These are phyloP conservation scores for Muschampia plurimacula DNA, from an alignment of 2,888 invertebrate genomes.

Conservation along the genomic window DNA sequence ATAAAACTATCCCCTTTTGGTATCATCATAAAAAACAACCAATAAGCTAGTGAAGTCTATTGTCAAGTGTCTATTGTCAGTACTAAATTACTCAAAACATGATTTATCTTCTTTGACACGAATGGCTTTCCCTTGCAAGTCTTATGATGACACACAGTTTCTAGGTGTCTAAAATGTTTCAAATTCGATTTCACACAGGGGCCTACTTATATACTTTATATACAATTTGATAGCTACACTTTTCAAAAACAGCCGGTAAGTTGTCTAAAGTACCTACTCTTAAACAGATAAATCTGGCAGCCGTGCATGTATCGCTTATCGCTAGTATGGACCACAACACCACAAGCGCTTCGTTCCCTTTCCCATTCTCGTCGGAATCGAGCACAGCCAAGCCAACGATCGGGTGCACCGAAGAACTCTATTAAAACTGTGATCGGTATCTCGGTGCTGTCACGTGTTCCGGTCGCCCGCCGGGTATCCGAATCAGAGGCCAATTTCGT, in stretches of 20 bases:
- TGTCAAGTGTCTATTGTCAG: not conserved
- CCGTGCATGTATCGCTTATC: slow-evolving; percentile 31
- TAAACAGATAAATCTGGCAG: not conserved
- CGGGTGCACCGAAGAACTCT: slow-evolving; percentile 76
- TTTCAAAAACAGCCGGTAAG: too few species aligned
- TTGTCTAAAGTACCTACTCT: not conserved
- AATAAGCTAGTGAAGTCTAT: not conserved
- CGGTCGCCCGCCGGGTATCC: slow-evolving; percentile 66
- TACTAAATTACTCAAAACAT: too few species aligned
- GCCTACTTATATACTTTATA: too few species aligned
- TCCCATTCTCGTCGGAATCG: slow-evolving; percentile 7
- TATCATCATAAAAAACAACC: too few species aligned
- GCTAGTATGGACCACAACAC: slow-evolving; percentile 17
- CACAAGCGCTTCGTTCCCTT: slow-evolving; percentile 16
- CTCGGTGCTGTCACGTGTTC: slow-evolving; percentile 73
- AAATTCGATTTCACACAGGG: too few species aligned
- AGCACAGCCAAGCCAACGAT: slow-evolving; percentile 60
- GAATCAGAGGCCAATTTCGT: slow-evolving; percentile 54
- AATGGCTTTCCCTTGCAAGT: too few species aligned
- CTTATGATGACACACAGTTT: too few species aligned
- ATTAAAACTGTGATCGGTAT: slow-evolving; percentile 75
- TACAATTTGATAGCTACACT: too few species aligned
- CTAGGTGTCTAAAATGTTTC: too few species aligned
- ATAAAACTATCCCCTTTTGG: too few species aligned
- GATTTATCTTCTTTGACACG: too few species aligned